Evolutionary conservation across 2,113 vertebrate species (phyloP).

Genomic region (Pelodiscus sinensis): DNA sequence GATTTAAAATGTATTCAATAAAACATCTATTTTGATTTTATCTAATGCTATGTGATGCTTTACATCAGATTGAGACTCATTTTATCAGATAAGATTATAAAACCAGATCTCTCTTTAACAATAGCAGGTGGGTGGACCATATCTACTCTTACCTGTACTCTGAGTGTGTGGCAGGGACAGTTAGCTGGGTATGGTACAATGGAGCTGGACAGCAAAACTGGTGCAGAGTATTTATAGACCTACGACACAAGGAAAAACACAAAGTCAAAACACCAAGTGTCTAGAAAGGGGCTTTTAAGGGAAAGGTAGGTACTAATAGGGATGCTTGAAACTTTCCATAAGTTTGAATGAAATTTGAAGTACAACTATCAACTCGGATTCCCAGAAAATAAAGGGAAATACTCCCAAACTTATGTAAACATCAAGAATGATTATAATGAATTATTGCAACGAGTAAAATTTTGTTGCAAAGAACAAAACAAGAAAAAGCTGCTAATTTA

Average conservation of each 20-base stretch:
- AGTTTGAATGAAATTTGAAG: constrained; percentile 14
- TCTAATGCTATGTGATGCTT: background rate
- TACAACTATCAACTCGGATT: constrained; percentile 28
- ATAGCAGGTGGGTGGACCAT: constrained; percentile 55
- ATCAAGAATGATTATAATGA: constrained; percentile 31
- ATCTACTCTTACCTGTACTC: constrained; percentile 83
- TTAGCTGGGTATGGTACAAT: constrained; percentile 80
- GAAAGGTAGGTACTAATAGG: constrained; percentile 24
- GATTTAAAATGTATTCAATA: background rate
- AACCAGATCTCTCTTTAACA: background rate
- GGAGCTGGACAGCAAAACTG: constrained; percentile 80
- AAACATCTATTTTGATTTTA: background rate
- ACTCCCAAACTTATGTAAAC: background rate
- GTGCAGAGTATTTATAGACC: constrained; percentile 81
- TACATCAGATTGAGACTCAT: background rate
- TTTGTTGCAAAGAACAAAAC: background rate
- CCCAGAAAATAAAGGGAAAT: constrained; percentile 20
- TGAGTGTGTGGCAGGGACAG: constrained; percentile 81
- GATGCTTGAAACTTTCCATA: constrained; percentile 10
- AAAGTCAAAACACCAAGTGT: constrained; percentile 74
- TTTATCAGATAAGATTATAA: background rate
- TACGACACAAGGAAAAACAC: constrained; percentile 83
- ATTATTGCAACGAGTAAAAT: background rate
- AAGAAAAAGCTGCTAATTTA: constrained; percentile 11
- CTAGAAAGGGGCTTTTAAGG: constrained; percentile 45